Percentiles rank a stretch among this genome's conserved stretches.
phyloP scores from a whole-genome alignment of 2,113 vertebrate genomes.

The Notothenia rossii region DNA sequence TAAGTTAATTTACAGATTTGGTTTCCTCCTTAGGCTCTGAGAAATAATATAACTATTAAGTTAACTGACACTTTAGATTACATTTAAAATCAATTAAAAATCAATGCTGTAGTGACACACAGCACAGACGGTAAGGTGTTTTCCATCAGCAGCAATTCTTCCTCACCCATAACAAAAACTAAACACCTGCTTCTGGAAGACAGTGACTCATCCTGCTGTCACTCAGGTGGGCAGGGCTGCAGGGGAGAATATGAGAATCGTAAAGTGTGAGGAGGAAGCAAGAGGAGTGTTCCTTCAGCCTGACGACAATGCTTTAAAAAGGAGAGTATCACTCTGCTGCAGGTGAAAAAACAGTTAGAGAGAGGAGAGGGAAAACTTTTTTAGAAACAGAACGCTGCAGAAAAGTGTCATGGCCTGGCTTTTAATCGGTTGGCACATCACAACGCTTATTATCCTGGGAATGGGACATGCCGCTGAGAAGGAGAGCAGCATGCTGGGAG shows the following conservation, averaged over 20 bases:
- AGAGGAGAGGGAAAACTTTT: background rate
- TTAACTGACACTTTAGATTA: no score
- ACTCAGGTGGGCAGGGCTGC: constrained; percentile 47
- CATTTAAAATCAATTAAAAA: no score
- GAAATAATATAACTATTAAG: no score
- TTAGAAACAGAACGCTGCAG: background rate
- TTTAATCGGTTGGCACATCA: constrained; percentile 10
- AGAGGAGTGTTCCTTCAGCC: constrained; percentile 14
- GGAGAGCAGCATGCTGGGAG: background rate
- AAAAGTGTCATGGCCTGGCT: constrained; percentile 31
- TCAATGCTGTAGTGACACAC: no score
- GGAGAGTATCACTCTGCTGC: constrained; percentile 43
- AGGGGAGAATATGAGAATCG: constrained; percentile 47
- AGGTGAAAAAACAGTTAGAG: background rate
- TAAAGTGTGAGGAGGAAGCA: constrained; percentile 30
- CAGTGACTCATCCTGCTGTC: constrained; percentile 37
- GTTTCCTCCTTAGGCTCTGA: no score
- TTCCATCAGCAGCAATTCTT: background rate
- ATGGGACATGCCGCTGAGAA: background rate
- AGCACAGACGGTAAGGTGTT: background rate
- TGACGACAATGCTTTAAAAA: constrained; percentile 30
- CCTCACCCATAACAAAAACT: background rate
- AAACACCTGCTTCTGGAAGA: constrained; percentile 1
- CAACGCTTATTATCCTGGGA: constrained; percentile 3
- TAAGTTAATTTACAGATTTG: no score